A percentile compares a stretch with the other conserved stretches of the same genome.
Evolutionary conservation across 2,797 vertebrate genomes (phyloP).

Genomic region (Halcyon smyrnensis): DNA sequence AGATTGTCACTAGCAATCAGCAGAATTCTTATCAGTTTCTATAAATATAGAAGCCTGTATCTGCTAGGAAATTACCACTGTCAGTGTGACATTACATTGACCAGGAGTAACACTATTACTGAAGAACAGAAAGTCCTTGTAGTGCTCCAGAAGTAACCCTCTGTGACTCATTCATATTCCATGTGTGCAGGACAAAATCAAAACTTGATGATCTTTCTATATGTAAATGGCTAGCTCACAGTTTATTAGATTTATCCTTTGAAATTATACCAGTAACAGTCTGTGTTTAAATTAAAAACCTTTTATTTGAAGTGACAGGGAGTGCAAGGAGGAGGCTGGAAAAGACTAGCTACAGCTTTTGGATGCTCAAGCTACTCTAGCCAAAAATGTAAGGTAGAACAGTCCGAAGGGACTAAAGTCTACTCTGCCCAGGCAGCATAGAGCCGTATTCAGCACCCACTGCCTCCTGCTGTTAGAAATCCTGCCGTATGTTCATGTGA

Average conservation of each 20-base stretch:
- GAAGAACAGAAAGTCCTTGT: conserved; percentile 63
- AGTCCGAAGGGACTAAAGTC: not conserved
- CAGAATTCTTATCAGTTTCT: conserved; percentile 71
- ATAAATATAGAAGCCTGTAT: conserved; percentile 66
- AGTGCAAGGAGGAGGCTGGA: not conserved
- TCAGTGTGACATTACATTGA: conserved; percentile 68
- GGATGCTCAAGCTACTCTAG: not conserved
- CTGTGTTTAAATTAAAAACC: not conserved
- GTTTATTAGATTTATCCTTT: conserved; percentile 19
- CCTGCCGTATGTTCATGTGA: not conserved
- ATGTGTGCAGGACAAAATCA: conserved; percentile 32
- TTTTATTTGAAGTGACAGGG: not conserved
- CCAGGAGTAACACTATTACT: conserved; percentile 57
- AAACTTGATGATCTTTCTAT: not conserved
- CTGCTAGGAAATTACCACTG: conserved; percentile 66
- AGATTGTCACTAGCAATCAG: conserved; percentile 73
- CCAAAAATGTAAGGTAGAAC: not conserved
- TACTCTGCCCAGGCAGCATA: not conserved
- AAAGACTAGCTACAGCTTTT: not conserved
- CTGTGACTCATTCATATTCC: conserved; percentile 20
- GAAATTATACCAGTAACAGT: not conserved
- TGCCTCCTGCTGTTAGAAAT: not conserved
- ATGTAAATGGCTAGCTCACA: conserved; percentile 3
- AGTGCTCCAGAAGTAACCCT: conserved; percentile 34
- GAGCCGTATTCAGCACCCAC: not conserved